Percentiles rank a stretch among this genome's conserved stretches.
Conservation (phyloP, 1,140 invertebrate species). For the Carcinoscorpius rotundicauda region DNA sequence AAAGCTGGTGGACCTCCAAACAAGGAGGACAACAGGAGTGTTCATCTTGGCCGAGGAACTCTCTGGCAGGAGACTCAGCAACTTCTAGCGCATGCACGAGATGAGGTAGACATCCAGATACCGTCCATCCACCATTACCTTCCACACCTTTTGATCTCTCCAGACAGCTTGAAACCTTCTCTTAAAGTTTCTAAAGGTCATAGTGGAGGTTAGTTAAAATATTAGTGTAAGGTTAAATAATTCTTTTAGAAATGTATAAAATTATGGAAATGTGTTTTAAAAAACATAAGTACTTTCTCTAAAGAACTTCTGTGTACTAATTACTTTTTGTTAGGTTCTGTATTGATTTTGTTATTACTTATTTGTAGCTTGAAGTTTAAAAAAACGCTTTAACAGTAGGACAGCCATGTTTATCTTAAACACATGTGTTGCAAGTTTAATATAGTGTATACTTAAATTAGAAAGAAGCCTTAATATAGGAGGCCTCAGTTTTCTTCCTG, state of each 20-base stretch:
- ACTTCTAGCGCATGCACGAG: conserved; percentile 25
- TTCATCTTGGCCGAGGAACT: conserved; percentile 6
- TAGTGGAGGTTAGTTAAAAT: conserved; percentile 41
- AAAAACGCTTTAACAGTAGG: too few species aligned
- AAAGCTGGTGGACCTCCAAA: conserved; percentile 7
- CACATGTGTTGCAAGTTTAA: too few species aligned
- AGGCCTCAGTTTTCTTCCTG: too few species aligned
- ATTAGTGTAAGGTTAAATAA: not conserved
- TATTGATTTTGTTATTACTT: too few species aligned
- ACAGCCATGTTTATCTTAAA: too few species aligned
- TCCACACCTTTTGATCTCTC: conserved; percentile 64
- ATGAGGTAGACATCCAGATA: conserved; percentile 32
- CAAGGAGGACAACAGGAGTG: conserved; percentile 11
- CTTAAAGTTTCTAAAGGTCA: conserved; percentile 61
- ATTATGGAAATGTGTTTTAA: conserved; percentile 6
- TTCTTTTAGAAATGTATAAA: not conserved
- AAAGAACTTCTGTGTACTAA: not conserved
- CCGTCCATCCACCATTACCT: conserved; percentile 74
- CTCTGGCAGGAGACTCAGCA: conserved; percentile 24
- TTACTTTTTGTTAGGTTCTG: too few species aligned
- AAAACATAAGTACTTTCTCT: not conserved
- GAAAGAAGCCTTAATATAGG: too few species aligned
- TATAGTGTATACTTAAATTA: too few species aligned
- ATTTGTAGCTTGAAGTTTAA: too few species aligned
- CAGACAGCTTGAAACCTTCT: conserved; percentile 59